Conservation (phyloP, 1,140 invertebrate species). For the Zophobas atratus region DNA sequence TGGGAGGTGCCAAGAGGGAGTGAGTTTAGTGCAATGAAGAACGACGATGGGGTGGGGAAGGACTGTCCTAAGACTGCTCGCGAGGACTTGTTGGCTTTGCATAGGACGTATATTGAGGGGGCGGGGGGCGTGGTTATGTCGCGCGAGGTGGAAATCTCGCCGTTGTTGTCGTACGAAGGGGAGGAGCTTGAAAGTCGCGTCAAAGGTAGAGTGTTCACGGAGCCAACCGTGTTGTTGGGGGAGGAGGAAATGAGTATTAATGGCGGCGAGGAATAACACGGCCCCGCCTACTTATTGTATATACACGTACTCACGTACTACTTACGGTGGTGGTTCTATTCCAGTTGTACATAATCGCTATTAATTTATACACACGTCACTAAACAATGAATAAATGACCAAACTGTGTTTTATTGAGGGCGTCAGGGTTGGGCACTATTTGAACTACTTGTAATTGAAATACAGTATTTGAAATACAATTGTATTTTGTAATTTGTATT, state of each 20-base stretch:
- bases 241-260: conserved; percentile 49
- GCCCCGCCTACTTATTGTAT: conserved; percentile 26
- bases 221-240: conserved; percentile 21
- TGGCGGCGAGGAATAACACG: conserved; percentile 10
- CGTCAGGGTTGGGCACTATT: too few relatives aligned
- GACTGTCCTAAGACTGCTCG: conserved; percentile 92
- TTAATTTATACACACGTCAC: too few relatives aligned
- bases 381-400: too few relatives aligned
- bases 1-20: conserved; percentile 94
- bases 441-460: too few relatives aligned
- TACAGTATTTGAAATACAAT: too few relatives aligned
- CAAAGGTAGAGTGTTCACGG: conserved; percentile 48
- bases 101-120: conserved; percentile 85
- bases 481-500: too few relatives aligned
- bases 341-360: too few relatives aligned
- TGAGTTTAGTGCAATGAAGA: conserved; percentile 98
- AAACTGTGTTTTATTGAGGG: too few relatives aligned
- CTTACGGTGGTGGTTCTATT: too few relatives aligned
- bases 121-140: conserved; percentile 86
- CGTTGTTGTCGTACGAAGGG: conserved; percentile 91
- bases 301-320: too few relatives aligned
- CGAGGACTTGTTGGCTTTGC: conserved; percentile 87
- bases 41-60: conserved; percentile 87
- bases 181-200: conserved; percentile 77
- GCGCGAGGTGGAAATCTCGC: conserved; percentile 91